Conservation (phyloP, 2,113 vertebrate genomes). For the Malurus alboscapulatus region DNA sequence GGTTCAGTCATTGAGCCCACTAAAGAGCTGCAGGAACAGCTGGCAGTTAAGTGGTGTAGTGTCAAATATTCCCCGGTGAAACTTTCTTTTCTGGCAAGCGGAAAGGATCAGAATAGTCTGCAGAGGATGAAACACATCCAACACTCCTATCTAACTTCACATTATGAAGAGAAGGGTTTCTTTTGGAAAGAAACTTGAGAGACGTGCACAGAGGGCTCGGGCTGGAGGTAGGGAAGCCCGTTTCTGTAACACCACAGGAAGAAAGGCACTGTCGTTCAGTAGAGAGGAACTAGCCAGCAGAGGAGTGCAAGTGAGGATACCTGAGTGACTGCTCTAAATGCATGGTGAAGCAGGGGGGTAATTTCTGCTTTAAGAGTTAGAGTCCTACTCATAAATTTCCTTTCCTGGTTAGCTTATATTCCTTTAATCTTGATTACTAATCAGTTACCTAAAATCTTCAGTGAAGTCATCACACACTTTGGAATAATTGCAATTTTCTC, state of each 20-base stretch:
- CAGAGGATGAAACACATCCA: background rate
- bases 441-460: background rate
- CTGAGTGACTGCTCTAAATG: background rate
- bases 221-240: background rate
- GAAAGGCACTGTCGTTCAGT: background rate
- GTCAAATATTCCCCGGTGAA: background rate
- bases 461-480: accelerated
- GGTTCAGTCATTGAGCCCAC: background rate
- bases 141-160: background rate
- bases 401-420: background rate
- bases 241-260: background rate
- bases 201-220: background rate
- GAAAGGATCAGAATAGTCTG: background rate
- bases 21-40: background rate
- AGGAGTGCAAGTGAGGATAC: background rate
- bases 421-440: background rate
- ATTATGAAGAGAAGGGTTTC: background rate
- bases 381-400: background rate
- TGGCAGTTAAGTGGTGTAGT: background rate
- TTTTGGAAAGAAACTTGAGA: background rate
- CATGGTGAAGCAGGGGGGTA: accelerated
- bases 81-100: background rate
- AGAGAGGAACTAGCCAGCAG: background rate
- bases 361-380: background rate
- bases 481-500: background rate